A percentile compares a stretch with the other conserved stretches of the same genome.
phyloP scores from a whole-genome alignment of 2,888 invertebrate genomes.

The Boloria euphrosyne region DNA sequence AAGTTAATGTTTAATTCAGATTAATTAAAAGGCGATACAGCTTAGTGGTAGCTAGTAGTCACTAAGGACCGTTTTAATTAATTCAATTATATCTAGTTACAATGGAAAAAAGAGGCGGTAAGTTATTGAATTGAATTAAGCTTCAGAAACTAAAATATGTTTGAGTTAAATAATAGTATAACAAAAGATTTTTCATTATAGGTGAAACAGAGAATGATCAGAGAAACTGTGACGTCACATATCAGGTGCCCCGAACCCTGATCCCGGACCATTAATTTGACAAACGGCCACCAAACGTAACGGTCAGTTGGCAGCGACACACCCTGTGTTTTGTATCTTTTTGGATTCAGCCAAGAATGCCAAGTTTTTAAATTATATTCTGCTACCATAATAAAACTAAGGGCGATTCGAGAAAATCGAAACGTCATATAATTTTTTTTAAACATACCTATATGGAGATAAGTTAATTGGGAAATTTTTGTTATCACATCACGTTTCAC shows the following conservation, averaged over 20 bases:
- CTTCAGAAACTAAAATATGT: not conserved
- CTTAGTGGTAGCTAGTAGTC: not conserved
- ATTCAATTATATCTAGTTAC: too few species aligned
- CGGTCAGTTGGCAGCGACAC: conserved; percentile 47
- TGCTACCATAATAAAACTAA: conserved; percentile 5
- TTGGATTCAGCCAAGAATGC: conserved; percentile 13
- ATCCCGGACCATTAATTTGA: conserved; percentile 75
- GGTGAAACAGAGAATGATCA: conserved; percentile 22
- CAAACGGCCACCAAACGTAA: conserved; percentile 63
- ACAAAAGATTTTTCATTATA: conserved; percentile 11
- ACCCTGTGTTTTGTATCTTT: conserved; percentile 18
- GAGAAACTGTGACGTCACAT: conserved; percentile 36
- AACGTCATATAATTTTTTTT: not conserved
- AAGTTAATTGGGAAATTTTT: too few species aligned
- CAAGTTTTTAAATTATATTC: conserved; percentile 19
- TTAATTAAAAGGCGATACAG: not conserved
- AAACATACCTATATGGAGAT: too few species aligned
- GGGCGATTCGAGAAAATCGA: not conserved
- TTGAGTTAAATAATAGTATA: conserved; percentile 25
- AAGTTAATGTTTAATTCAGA: not conserved
- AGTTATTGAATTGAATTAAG: too few species aligned
- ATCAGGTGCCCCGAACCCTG: conserved; percentile 61
- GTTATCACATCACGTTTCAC: too few species aligned
- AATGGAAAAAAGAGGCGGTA: too few species aligned
- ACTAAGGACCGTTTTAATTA: too few species aligned